Percentiles rank a stretch among this genome's conserved stretches.
Evolutionary conservation across 2,113 vertebrate genomes (phyloP).

Genomic region (Ammodramus savannarum): DNA sequence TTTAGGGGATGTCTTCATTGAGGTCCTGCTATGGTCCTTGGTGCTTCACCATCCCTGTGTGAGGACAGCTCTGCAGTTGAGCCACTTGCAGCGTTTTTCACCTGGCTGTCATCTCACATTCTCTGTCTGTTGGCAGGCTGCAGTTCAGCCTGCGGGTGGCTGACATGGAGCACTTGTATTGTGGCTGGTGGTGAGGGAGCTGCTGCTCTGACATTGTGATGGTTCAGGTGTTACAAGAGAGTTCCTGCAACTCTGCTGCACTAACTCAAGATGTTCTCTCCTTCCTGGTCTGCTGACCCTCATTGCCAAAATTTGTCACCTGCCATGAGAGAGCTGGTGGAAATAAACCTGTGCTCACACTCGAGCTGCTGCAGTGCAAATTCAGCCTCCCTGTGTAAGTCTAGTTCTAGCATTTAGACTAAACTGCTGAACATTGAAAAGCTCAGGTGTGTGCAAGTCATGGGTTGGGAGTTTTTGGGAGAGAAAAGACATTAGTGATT

Average conservation of each 20-base stretch:
- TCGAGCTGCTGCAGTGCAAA: not conserved
- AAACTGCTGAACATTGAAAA: not conserved
- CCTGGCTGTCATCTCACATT: not conserved
- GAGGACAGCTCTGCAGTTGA: not conserved
- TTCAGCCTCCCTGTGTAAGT: not conserved
- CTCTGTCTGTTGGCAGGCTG: not conserved
- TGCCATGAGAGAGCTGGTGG: accelerated
- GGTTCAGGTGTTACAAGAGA: not conserved
- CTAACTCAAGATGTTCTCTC: not conserved
- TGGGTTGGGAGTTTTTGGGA: not conserved
- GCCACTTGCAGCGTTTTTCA: not conserved
- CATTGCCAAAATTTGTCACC: not conserved
- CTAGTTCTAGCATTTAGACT: not conserved
- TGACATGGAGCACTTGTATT: accelerated
- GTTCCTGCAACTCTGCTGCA: not conserved
- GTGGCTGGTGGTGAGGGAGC: not conserved
- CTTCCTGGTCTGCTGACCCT: not conserved
- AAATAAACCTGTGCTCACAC: not conserved
- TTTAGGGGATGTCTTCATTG: not conserved
- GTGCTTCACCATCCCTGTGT: not conserved
- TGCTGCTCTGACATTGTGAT: not conserved
- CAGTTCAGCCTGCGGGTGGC: not conserved
- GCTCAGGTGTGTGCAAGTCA: not conserved
- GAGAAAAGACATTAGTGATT: not conserved
- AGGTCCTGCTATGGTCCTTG: accelerated